Evolutionary conservation across 2,113 vertebrate species (phyloP).

Genomic region (Taurulus bubalis): DNA sequence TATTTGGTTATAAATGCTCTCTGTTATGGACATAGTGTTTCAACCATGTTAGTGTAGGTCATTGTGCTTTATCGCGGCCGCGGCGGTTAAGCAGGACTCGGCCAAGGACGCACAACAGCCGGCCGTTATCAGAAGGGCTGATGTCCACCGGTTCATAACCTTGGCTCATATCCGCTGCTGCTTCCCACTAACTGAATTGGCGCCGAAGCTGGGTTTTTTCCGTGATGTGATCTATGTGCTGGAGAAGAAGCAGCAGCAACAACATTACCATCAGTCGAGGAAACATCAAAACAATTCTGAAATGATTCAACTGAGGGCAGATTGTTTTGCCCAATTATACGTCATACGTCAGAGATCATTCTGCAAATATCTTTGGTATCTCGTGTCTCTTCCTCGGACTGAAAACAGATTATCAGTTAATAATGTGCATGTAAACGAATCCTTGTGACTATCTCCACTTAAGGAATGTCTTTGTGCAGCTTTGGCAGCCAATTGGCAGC

Average conservation of each 20-base stretch:
- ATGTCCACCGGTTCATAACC: conserved; percentile 72
- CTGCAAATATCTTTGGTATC: conserved; percentile 9
- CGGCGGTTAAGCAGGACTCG: conserved; percentile 40
- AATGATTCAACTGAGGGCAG: neutral
- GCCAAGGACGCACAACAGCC: conserved; percentile 70
- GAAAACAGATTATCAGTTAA: conserved; percentile 18
- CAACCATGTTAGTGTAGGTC: conserved; percentile 30
- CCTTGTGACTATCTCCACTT: conserved; percentile 18
- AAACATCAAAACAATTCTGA: conserved; percentile 8
- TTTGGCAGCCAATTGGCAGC: conserved; percentile 10
- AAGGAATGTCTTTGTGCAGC: conserved; percentile 24
- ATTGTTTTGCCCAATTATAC: neutral
- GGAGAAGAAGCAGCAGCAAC: conserved; percentile 19
- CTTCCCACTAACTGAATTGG: conserved; percentile 74
- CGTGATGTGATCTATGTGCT: conserved; percentile 51
- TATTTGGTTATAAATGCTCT: conserved; percentile 30
- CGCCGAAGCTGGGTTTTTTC: conserved; percentile 26
- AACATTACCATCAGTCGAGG: neutral
- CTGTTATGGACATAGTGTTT: conserved; percentile 29
- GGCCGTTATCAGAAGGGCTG: conserved; percentile 64
- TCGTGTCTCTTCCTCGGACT: conserved; percentile 6
- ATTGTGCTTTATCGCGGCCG: conserved; percentile 23
- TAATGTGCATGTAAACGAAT: conserved; percentile 25
- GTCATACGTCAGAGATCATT: neutral
- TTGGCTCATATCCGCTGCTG: conserved; percentile 66